Conservation (phyloP, 1,140 invertebrate genomes). For the Drosophila rhopaloa region DNA sequence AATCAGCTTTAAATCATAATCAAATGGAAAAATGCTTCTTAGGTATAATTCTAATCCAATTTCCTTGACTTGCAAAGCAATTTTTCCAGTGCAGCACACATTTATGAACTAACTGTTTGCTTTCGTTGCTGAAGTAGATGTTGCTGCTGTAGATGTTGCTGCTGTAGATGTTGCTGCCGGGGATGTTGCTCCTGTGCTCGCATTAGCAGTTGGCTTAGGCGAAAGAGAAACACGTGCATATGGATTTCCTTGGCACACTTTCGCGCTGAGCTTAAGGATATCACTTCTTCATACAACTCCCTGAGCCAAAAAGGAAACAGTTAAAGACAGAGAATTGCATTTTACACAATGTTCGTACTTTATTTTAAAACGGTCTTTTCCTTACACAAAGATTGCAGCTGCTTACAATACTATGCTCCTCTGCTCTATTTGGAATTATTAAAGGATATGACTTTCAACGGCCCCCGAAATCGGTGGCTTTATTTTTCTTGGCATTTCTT, state of each 20-base stretch:
- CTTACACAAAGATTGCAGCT: slow-evolving; percentile 51
- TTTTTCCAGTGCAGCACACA: slow-evolving; percentile 14
- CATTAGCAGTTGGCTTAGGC: slow-evolving; percentile 62
- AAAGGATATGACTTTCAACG: slow-evolving; percentile 38
- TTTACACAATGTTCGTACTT: slow-evolving; percentile 53
- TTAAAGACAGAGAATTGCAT: slow-evolving; percentile 34
- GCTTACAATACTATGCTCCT: slow-evolving; percentile 34
- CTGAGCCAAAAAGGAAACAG: slow-evolving; percentile 5
- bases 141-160: slow-evolving; percentile 8
- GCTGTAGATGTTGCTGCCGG: slow-evolving; percentile 5
- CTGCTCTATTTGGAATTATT: slow-evolving; percentile 10
- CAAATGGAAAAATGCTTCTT: no score
- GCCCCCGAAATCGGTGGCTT: slow-evolving; percentile 1
- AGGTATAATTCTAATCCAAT: background rate
- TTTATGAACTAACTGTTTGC: slow-evolving; percentile 31
- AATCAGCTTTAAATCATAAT: no score
- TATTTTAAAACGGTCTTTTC: slow-evolving; percentile 55
- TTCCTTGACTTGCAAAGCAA: background rate
- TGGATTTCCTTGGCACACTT: slow-evolving; percentile 70
- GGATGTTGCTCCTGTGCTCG: slow-evolving; percentile 30
- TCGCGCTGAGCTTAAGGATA: slow-evolving; percentile 29
- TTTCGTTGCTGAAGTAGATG: slow-evolving; percentile 5
- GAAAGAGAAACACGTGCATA: slow-evolving; percentile 51
- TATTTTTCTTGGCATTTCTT: slow-evolving; percentile 14
- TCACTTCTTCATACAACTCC: background rate